phyloP scores from a whole-genome alignment of 2,888 invertebrate genomes.

The Sinelater perroti region DNA sequence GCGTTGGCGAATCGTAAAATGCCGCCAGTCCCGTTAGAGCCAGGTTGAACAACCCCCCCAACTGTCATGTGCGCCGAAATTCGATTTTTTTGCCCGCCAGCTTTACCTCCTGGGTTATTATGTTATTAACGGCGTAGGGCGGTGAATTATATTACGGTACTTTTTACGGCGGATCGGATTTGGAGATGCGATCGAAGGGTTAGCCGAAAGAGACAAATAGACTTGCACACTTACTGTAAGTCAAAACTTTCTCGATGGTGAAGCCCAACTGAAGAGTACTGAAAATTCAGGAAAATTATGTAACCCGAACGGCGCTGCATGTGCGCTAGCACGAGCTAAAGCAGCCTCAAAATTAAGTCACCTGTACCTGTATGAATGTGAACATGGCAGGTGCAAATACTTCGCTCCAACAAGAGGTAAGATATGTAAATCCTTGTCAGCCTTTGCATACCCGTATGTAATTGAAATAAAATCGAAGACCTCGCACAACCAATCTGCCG shows the following conservation, averaged over 20 bases:
- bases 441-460: slow-evolving; percentile 34
- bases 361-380: slow-evolving; percentile 49
- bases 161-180: slow-evolving; percentile 24
- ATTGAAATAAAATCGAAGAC: slow-evolving; percentile 18
- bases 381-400: slow-evolving; percentile 47
- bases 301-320: background rate
- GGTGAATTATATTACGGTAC: slow-evolving; percentile 38
- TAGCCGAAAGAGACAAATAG: no score
- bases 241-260: no score
- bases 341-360: slow-evolving; percentile 38
- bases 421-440: slow-evolving; percentile 29
- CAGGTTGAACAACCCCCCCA: slow-evolving; percentile 58
- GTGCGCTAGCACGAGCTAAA: slow-evolving; percentile 32
- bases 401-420: slow-evolving; percentile 28
- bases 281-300: no score
- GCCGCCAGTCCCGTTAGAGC: slow-evolving; percentile 52
- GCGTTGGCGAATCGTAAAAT: slow-evolving; percentile 51
- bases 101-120: slow-evolving; percentile 51
- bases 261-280: no score
- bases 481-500: slow-evolving; percentile 6
- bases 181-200: slow-evolving; percentile 33
- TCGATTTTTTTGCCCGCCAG: slow-evolving; percentile 33
- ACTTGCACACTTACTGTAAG: no score
- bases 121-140: slow-evolving; percentile 43
- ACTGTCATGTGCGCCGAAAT: slow-evolving; percentile 37